phyloP scores from a whole-genome alignment of 2,888 invertebrate species.

The Cylloceria caligata region DNA sequence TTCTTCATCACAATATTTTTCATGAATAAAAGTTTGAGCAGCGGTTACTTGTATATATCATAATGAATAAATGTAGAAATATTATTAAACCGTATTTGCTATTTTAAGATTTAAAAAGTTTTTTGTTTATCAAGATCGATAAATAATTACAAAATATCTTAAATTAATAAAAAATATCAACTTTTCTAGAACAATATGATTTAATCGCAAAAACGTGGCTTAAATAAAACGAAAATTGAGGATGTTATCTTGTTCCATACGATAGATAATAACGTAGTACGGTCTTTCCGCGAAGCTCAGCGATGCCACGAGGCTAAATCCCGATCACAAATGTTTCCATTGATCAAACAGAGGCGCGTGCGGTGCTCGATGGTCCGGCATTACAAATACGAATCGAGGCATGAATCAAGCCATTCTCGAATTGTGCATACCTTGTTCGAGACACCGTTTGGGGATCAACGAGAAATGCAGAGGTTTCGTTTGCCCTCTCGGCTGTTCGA shows the following conservation, averaged over 20 bases:
- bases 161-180: too few relatives aligned
- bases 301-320: background rate
- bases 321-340: constrained; percentile 18
- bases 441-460: background rate
- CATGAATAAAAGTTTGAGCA: background rate
- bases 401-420: constrained; percentile 31
- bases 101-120: too few relatives aligned
- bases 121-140: too few relatives aligned
- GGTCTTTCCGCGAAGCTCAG: background rate
- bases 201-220: too few relatives aligned
- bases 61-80: background rate
- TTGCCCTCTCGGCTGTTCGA: background rate
- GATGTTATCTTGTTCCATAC: background rate
- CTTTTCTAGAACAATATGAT: too few relatives aligned
- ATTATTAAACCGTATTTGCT: too few relatives aligned
- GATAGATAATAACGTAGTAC: background rate
- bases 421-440: background rate
- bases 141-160: too few relatives aligned
- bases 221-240: background rate
- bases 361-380: background rate
- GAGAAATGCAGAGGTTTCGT: background rate
- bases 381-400: constrained; percentile 1
- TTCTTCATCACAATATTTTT: constrained; percentile 5
- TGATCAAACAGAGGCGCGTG: constrained; percentile 4
- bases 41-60: background rate